Conservation (phyloP, 2,113 vertebrate genomes). For the Ictalurus punctatus region DNA sequence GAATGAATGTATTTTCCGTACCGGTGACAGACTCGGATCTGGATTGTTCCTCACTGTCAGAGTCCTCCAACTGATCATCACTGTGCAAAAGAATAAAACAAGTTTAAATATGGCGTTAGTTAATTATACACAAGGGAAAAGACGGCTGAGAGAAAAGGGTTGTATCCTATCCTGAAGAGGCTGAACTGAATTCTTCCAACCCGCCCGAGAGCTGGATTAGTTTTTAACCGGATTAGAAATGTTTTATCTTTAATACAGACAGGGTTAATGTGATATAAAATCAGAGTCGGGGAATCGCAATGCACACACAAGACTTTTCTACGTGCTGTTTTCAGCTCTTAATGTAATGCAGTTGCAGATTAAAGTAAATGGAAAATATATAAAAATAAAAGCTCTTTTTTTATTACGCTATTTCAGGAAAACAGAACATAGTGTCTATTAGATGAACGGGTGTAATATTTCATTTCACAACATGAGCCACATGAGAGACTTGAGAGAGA, state of each 20-base stretch:
- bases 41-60: slow-evolving; percentile 98
- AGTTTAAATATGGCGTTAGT: neutral
- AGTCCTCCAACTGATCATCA: slow-evolving; percentile 97
- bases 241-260: neutral
- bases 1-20: slow-evolving; percentile 52
- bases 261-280: no score
- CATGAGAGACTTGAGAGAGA: no score
- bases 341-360: neutral
- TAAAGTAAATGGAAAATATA: neutral
- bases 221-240: neutral
- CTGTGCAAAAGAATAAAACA: slow-evolving; percentile 65
- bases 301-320: no score
- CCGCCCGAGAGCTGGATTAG: neutral
- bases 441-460: neutral
- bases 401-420: neutral
- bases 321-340: no score
- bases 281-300: no score
- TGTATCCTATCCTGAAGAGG: neutral
- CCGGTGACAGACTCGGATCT: slow-evolving; percentile 96
- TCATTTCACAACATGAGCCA: neutral
- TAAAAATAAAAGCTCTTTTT: no score
- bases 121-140: neutral
- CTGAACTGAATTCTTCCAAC: neutral
- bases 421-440: neutral
- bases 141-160: neutral